Evolutionary conservation across 2,888 invertebrate genomes (phyloP), one percentile per base, ranked within the genome.

Genomic region (Nymphalis urticae): DNA sequence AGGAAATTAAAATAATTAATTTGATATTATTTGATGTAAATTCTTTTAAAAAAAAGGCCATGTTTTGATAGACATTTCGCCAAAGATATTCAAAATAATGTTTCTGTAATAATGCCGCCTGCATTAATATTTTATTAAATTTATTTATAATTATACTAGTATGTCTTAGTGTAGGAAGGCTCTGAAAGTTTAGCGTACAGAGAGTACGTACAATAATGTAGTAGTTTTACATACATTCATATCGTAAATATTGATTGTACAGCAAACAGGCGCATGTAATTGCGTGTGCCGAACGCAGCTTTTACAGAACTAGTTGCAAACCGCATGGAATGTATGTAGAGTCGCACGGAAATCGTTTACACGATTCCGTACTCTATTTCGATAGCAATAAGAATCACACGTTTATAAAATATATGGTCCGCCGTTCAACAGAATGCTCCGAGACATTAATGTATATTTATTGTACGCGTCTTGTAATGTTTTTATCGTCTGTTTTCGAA

Each of bases 381-480:
- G 13, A 54, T 59, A 7, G 51, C 2, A 56, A 64, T 72, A 72
- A 66, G 61, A 61, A 48, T 48, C 53, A 36, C 27, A 62, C 19
- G 64, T 61, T 47, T 24, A 63, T 64, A 58, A 68, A 64, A 62
- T 62, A 66, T 59, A 48, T 62, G 51, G 58, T 58, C 48, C 66
- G 42, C 61, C 47, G 70, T 64, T 66, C 68, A 68, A 61, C 90
- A 90, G 91, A 90, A 91, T 90, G 87, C 88, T 85, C 79, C 83
- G 80, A 85, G 91, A 91, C 91, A 87, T 88, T 91, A 90, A 91
- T 92, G 91, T 92, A 89, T 92, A 92, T 92, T 92, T 92, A 92
- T 92, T 90, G 91, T 85, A 86, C 85, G 88, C 87, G 86, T 82
- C 85, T 85, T 84, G 88, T 92, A 92, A 91, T 92, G 91, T 92